Evolutionary conservation across 1,140 invertebrate species (phyloP), one percentile per base, ranked within the genome.

Genomic region (Schlechtendalia chinensis): DNA sequence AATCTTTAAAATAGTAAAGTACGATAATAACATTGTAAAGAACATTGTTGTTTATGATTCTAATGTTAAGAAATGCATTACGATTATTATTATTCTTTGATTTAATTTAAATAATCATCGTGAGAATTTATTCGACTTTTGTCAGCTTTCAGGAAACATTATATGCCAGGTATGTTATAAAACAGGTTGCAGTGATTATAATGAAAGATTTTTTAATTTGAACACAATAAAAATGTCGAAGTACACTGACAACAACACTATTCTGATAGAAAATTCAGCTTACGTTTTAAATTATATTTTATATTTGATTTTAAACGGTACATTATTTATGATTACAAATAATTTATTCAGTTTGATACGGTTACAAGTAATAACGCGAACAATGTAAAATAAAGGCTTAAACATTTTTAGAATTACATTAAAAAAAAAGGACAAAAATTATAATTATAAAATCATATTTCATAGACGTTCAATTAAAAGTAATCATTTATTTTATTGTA

Each of bases 61-160:
- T n/a, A n/a, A n/a, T n/a, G n/a, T n/a, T n/a, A n/a, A n/a, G n/a
- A n/a, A n/a, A n/a, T n/a, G n/a, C n/a, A n/a, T n/a, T n/a, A n/a
- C n/a, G n/a, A n/a, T n/a, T n/a, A n/a, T n/a, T 67, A 67, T n/a
- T 65, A 65, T 29, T n/a, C 11, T 39, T 3, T 45, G 17, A 1
- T 67, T 39, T 67, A 67, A 67, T 67, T 29, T 39, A 67, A 67
- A 65, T 63, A n/a, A 65, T 67, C 10, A 10, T 3, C 6, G 19
- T 14, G n/a, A 67, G 32, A 45, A 67, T 67, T n/a, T 22, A 39
- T 45, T 22, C 12, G 53, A 54, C 53, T 54, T 54, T 54, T 54
- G 19, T 54, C 5, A 19, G 2, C 2, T 54, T n/a, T n/a, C n/a
- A 54, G 12, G 32, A 39, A 39, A 39, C 32, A 39, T 39, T 39